phyloP scores from a whole-genome alignment of 2,888 invertebrate genomes.

The Fabriciana adippe region DNA sequence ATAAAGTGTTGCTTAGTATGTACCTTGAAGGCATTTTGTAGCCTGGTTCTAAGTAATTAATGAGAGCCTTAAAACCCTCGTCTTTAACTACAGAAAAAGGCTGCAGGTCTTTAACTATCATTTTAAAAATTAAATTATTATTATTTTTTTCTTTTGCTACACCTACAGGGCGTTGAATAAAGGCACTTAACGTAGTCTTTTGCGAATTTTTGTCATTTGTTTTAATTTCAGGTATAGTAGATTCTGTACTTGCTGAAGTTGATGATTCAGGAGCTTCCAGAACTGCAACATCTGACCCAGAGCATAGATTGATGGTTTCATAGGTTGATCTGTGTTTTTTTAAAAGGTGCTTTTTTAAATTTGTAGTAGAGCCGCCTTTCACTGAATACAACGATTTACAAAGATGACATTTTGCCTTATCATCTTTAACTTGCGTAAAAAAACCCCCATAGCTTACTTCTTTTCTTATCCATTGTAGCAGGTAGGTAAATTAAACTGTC shows the following conservation, averaged over 20 bases:
- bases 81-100: conserved; percentile 44
- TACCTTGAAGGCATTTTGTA: conserved; percentile 44
- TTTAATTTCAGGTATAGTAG: conserved; percentile 31
- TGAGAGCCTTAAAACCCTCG: conserved; percentile 40
- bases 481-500: conserved; percentile 2
- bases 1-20: conserved; percentile 41
- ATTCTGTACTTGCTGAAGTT: conserved; percentile 26
- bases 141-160: conserved; percentile 34
- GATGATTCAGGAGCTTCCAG: conserved; percentile 34
- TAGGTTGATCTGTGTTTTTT: conserved; percentile 38
- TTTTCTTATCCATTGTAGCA: conserved; percentile 31
- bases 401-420: conserved; percentile 40
- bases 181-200: conserved; percentile 37
- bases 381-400: conserved; percentile 40
- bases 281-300: conserved; percentile 38
- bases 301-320: conserved; percentile 39
- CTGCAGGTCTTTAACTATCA: conserved; percentile 40
- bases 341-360: conserved; percentile 40
- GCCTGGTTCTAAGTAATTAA: conserved; percentile 43
- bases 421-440: conserved; percentile 36
- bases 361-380: conserved; percentile 41
- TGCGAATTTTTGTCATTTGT: conserved; percentile 25
- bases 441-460: conserved; percentile 34
- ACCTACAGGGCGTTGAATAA: conserved; percentile 21
- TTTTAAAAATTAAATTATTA: conserved; percentile 42